These are phyloP conservation scores for Cephalopholis sonnerati DNA, from an alignment of 2,113 vertebrate species.

Conservation along the genomic window DNA sequence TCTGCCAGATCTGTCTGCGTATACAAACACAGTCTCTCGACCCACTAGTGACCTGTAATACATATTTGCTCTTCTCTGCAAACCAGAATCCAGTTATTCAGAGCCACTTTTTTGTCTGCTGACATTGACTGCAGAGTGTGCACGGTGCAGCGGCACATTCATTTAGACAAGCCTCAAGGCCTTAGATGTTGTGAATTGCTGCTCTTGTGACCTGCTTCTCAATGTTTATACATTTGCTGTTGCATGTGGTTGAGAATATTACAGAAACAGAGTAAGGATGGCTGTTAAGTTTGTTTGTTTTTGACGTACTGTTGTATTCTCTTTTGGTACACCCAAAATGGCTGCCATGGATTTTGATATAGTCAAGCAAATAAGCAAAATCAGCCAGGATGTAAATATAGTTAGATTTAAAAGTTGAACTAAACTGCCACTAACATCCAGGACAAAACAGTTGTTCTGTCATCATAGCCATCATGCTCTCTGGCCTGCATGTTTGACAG, in stretches of 20 bases:
- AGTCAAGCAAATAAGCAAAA: background rate
- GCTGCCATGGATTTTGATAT: conserved; percentile 22
- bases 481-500: background rate
- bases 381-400: background rate
- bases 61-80: conserved; percentile 37
- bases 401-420: background rate
- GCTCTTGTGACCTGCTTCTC: conserved; percentile 31
- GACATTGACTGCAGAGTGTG: conserved; percentile 13
- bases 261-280: background rate
- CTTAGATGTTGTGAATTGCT: conserved; percentile 21
- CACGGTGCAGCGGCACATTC: conserved; percentile 23
- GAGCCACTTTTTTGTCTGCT: background rate
- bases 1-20: conserved; percentile 41
- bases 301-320: background rate
- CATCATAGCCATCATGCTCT: background rate
- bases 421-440: background rate
- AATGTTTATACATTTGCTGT: conserved; percentile 23
- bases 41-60: conserved; percentile 26
- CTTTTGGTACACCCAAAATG: conserved; percentile 29
- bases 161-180: conserved; percentile 43
- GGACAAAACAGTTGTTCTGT: background rate
- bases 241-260: conserved; percentile 21
- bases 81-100: conserved; percentile 23
- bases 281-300: background rate
- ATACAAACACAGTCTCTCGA: conserved; percentile 31